Conservation (phyloP, 2,797 vertebrate genomes). For the Peromyscus eremicus region DNA sequence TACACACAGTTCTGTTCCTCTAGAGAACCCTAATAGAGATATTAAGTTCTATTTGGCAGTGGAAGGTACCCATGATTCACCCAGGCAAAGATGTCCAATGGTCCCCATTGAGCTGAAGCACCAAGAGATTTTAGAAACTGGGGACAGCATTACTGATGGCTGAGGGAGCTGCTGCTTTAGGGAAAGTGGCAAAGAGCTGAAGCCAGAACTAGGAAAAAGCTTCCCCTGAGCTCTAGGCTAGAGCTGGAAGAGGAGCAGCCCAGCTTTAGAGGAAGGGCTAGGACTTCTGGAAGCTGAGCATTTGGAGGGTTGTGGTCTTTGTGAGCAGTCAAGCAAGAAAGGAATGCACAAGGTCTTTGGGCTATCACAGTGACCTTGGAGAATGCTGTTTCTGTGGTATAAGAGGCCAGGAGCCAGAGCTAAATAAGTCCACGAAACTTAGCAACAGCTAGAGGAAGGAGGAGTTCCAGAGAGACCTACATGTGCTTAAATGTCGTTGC, state of each 20-base stretch:
- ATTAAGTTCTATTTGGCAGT: background rate
- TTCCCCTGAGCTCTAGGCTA: background rate
- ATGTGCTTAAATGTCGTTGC: constrained; percentile 5
- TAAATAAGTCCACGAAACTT: background rate
- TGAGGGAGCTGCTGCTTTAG: background rate
- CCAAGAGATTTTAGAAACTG: background rate
- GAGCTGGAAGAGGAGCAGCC: background rate
- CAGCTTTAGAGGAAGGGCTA: background rate
- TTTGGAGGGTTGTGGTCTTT: background rate
- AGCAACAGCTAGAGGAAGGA: background rate
- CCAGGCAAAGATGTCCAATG: background rate
- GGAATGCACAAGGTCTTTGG: background rate
- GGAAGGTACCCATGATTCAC: background rate
- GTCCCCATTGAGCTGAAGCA: background rate
- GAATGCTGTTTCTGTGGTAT: background rate
- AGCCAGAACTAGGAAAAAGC: background rate
- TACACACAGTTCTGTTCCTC: background rate
- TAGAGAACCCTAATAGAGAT: background rate
- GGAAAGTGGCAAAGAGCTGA: background rate
- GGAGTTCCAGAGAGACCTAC: background rate
- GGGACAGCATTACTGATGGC: background rate
- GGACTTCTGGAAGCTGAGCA: background rate
- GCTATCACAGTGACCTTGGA: background rate
- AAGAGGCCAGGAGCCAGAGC: background rate
- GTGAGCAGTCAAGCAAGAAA: background rate